phyloP scores from a whole-genome alignment of 1,140 invertebrate species.

The Drosophila tsacasi region DNA sequence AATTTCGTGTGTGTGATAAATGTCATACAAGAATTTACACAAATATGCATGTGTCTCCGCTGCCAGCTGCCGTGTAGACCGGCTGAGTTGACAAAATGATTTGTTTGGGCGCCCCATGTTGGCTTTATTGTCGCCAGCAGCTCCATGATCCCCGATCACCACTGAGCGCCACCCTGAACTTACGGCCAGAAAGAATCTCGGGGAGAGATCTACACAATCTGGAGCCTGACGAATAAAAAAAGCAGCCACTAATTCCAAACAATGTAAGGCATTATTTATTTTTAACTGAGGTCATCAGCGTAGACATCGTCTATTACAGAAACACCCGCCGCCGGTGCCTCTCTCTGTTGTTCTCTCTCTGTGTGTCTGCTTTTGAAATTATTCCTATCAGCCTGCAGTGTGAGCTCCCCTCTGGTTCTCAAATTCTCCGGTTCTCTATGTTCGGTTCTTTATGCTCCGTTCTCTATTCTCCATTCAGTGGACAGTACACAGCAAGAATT shows the following conservation, averaged over 20 bases:
- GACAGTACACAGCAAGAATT: constrained; percentile 12
- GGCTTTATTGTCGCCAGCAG: constrained; percentile 24
- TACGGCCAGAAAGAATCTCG: constrained; percentile 38
- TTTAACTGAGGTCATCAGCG: constrained; percentile 80
- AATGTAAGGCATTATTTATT: constrained; percentile 83
- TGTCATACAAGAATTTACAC: constrained; percentile 78
- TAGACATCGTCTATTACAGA: constrained; percentile 63
- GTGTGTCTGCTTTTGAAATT: constrained; percentile 15
- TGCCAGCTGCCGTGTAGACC: constrained; percentile 48
- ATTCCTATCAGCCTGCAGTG: constrained; percentile 19
- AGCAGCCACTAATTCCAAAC: constrained; percentile 80
- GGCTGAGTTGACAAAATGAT: constrained; percentile 72
- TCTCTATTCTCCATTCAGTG: constrained; percentile 3
- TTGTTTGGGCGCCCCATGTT: constrained; percentile 64
- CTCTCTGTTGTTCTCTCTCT: constrained; percentile 10
- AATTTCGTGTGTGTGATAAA: constrained; percentile 74
- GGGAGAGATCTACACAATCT: constrained; percentile 44
- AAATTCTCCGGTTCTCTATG: constrained; percentile 31
- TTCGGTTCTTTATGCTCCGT: constrained; percentile 2
- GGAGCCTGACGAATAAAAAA: constrained; percentile 41
- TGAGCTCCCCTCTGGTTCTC: constrained; percentile 20
- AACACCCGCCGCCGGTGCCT: constrained; percentile 22
- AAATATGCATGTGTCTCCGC: constrained; percentile 57
- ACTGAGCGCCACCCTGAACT: constrained; percentile 80
- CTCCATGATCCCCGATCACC: constrained; percentile 26